These are phyloP conservation scores for Vidua chalybeata DNA, from an alignment of 2,113 vertebrate genomes.

Conservation along the genomic window DNA sequence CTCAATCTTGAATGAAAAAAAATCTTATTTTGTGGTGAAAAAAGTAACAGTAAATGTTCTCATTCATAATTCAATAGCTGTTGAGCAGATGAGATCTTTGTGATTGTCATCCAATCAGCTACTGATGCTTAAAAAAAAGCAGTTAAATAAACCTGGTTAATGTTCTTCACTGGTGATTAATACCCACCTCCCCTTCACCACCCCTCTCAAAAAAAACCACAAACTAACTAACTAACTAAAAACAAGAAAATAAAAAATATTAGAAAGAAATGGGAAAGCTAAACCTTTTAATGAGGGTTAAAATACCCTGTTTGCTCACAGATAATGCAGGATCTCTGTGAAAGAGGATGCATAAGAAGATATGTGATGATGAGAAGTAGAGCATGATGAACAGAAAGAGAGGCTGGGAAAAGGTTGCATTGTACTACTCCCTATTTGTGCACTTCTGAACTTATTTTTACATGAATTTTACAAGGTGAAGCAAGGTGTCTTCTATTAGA, in stretches of 20 bases:
- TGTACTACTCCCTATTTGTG: background rate
- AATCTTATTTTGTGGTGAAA: background rate
- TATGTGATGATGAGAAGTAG: background rate
- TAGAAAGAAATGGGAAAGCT: background rate
- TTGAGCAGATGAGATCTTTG: background rate
- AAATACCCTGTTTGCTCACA: background rate
- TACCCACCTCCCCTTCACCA: fast-evolving
- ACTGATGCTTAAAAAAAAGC: background rate
- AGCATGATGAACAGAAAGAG: background rate
- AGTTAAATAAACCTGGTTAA: background rate
- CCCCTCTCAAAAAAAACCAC: background rate
- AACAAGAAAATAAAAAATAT: background rate
- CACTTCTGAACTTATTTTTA: background rate
- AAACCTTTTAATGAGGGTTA: background rate
- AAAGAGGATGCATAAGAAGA: background rate
- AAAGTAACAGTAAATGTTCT: background rate
- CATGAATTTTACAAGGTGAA: background rate
- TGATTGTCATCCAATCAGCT: background rate
- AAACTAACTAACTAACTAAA: background rate
- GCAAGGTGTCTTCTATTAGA: background rate
- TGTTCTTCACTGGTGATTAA: background rate
- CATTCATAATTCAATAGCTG: background rate
- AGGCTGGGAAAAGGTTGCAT: fast-evolving
- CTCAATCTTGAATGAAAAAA: background rate
- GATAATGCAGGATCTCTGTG: background rate